Percentiles rank a stretch among this genome's conserved stretches.
Evolutionary conservation across 2,888 invertebrate species (phyloP).

Genomic region (Gasteruption jaculator): DNA sequence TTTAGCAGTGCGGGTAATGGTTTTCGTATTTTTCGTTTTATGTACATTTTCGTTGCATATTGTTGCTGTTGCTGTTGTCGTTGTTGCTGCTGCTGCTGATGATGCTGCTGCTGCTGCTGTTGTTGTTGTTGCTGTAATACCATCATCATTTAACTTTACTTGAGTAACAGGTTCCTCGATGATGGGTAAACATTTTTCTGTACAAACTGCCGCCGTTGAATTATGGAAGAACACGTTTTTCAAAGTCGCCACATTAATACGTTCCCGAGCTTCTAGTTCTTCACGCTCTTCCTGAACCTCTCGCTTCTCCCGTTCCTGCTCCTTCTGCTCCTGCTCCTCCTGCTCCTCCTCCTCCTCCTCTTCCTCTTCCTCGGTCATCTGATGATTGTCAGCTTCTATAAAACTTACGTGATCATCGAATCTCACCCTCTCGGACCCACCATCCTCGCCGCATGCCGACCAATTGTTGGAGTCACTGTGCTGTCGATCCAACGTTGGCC

Average conservation of each 20-base stretch:
- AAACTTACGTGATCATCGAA: slow-evolving; percentile 64
- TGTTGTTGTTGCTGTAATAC: too few species aligned
- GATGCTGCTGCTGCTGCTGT: too few species aligned
- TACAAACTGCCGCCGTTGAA: slow-evolving; percentile 31
- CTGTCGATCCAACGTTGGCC: slow-evolving; percentile 46
- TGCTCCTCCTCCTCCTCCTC: slow-evolving; percentile 35
- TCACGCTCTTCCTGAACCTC: slow-evolving; percentile 37
- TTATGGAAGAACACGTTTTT: slow-evolving; percentile 56
- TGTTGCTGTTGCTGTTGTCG: too few species aligned
- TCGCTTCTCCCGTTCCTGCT: slow-evolving; percentile 32
- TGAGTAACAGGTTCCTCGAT: slow-evolving; percentile 46
- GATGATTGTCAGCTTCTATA: slow-evolving; percentile 52
- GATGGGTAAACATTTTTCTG: slow-evolving; percentile 42
- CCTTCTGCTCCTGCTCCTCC: slow-evolving; percentile 37
- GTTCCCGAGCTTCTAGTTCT: slow-evolving; percentile 43
- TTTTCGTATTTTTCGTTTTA: too few species aligned
- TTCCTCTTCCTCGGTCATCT: slow-evolving; percentile 28
- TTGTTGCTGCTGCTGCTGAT: too few species aligned
- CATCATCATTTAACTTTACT: too few species aligned
- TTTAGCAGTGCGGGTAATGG: too few species aligned
- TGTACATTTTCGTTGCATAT: too few species aligned
- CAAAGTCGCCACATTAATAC: slow-evolving; percentile 53
- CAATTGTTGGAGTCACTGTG: slow-evolving; percentile 47
- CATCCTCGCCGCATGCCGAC: slow-evolving; percentile 53
- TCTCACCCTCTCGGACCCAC: slow-evolving; percentile 61